Percentiles rank a stretch among this genome's conserved stretches.
Evolutionary conservation across 2,113 vertebrate species (phyloP).

Genomic region (Python bivittatus): DNA sequence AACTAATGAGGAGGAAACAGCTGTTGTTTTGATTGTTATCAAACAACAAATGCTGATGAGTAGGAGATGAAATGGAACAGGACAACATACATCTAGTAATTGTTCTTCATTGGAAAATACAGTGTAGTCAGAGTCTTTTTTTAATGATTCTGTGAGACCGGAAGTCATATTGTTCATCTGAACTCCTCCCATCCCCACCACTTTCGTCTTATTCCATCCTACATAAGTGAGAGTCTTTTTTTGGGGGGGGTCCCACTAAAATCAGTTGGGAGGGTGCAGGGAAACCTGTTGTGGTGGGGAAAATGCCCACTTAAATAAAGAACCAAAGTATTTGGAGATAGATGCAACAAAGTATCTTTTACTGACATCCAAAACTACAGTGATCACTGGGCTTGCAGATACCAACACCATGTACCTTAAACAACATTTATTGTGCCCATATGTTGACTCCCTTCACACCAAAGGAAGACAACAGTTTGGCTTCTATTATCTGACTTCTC

Average conservation of each 20-base stretch:
- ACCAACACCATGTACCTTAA: not conserved
- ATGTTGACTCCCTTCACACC: not conserved
- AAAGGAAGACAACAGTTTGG: not conserved
- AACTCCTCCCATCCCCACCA: not conserved
- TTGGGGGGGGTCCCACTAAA: not conserved
- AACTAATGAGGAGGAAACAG: constrained; percentile 34
- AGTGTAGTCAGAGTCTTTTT: not conserved
- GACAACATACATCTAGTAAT: constrained; percentile 17
- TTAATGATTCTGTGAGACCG: not conserved
- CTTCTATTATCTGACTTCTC: not conserved
- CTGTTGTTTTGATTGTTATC: constrained; percentile 41
- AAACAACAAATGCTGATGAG: not conserved
- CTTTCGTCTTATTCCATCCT: not conserved
- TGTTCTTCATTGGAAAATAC: constrained; percentile 19
- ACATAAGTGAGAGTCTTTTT: not conserved
- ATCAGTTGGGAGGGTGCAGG: not conserved
- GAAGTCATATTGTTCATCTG: not conserved
- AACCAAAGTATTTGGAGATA: not conserved
- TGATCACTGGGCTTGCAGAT: not conserved
- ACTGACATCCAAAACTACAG: not conserved
- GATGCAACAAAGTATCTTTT: not conserved
- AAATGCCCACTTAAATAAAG: not conserved
- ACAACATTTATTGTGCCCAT: not conserved
- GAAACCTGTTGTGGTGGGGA: not conserved
- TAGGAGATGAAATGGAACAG: constrained; percentile 14